Evolutionary conservation across 2,113 vertebrate species (phyloP), one percentile per base, ranked within the genome.

Genomic region (Crocuta crocuta): DNA sequence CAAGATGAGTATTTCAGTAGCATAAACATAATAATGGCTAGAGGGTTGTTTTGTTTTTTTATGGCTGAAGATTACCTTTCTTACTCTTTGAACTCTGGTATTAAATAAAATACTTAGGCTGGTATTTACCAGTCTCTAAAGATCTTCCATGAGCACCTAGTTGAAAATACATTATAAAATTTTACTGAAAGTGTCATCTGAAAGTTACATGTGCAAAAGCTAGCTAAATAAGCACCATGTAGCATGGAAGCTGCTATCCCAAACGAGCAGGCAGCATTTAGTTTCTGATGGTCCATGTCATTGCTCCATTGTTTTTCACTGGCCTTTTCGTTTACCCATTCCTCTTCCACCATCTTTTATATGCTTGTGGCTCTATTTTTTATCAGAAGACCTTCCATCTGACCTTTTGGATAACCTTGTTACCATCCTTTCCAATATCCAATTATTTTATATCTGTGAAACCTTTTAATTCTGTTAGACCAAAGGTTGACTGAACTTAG

Each of bases 141-240:
- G 81, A 28, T 96, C 78, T 96, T 82, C 13, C 15, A 35, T 53
- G 74, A 88, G 15, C 58, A 89, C 21, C n/a, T 79, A 74, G 26
- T 95, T 97, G 15, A 88, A 94, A 91, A 95, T 82, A 91, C 50
- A 90, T 70, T 93, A 16, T 53, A 76, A 10, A 73, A 53, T 79
- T 96, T 89, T 86, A 82, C 12, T 68, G 73, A 43, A 50, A 24
- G 61, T 78, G 92, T 78, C 53, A 71, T 89, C 10, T 48, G 21
- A 76, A 84, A 43, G 73, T 65, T 24, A 85, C 43, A 65, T 73
- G n/a, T 73, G 24, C 48, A 45, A 55, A 53, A 73, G 33, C 0
- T n/a, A n/a, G 89, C 50, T 43, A 33, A 71, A 26, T 83, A 81
- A 48, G 19, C 24, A 5, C 24, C 73, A 7, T 24, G 6, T 81